Conservation (phyloP, 1,140 invertebrate species). For the Ooceraea biroi region DNA sequence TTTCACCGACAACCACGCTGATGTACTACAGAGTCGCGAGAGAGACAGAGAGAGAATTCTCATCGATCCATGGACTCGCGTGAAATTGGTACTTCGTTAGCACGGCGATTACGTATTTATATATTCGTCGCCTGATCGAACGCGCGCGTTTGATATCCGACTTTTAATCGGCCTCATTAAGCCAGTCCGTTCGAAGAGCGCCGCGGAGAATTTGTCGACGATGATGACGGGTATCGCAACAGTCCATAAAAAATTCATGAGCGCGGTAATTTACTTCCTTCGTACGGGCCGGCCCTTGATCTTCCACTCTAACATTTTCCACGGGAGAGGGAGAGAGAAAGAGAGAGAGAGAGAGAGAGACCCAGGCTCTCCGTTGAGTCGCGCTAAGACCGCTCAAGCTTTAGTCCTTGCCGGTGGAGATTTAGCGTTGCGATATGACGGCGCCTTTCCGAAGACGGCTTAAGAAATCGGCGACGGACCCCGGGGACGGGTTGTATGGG, state of each 20-base stretch:
- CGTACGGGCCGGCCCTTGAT: constrained; percentile 40
- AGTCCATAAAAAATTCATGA: constrained; percentile 56
- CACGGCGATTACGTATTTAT: constrained; percentile 28
- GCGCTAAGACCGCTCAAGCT: constrained; percentile 39
- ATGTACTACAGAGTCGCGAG: no score
- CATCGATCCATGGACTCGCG: no score
- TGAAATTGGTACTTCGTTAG: constrained; percentile 6
- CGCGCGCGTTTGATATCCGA: constrained; percentile 45
- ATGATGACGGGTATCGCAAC: constrained; percentile 49
- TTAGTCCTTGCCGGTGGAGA: constrained; percentile 43
- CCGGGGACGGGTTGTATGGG: constrained; percentile 32
- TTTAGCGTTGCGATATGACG: constrained; percentile 57
- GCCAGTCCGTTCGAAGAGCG: constrained; percentile 7
- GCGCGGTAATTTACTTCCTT: constrained; percentile 60
- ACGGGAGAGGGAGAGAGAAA: background rate
- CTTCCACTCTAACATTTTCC: constrained; percentile 48
- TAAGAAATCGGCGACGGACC: constrained; percentile 52
- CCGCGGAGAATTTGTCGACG: constrained; percentile 53
- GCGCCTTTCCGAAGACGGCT: constrained; percentile 50
- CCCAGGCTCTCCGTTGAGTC: background rate
- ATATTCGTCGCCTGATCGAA: constrained; percentile 37
- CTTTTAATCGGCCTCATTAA: constrained; percentile 57
- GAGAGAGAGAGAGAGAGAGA: background rate
- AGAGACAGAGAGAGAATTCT: no score
- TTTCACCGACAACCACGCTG: background rate